These are phyloP conservation scores for Mycetomoellerius zeteki DNA, from an alignment of 1,140 invertebrate species.

Conservation along the genomic window DNA sequence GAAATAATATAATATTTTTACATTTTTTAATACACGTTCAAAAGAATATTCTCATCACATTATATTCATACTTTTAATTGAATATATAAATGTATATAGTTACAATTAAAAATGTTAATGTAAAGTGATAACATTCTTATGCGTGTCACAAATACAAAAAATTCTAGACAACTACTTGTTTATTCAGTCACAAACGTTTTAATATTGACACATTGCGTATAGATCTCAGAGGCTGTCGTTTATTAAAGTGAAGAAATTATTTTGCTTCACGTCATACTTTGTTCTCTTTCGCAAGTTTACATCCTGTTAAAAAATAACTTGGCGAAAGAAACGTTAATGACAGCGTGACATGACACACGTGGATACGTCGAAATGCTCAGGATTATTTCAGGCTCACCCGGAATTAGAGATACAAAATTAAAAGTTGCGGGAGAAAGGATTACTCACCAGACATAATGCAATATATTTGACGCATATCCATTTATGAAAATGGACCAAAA, in stretches of 20 bases:
- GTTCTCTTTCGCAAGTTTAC: slow-evolving; percentile 21
- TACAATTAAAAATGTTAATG: not conserved
- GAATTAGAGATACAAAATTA: slow-evolving; percentile 46
- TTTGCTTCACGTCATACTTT: not conserved
- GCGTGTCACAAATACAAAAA: not conserved
- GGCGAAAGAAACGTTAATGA: slow-evolving; percentile 27
- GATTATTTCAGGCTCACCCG: not conserved
- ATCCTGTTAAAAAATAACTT: slow-evolving; percentile 24
- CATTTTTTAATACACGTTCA: not conserved
- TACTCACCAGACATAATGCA: slow-evolving; percentile 10
- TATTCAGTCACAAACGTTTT: not conserved
- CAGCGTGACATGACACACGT: slow-evolving; percentile 1
- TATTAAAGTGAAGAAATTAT: not conserved
- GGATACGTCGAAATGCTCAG: not conserved
- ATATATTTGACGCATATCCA: slow-evolving; percentile 3
- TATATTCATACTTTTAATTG: not conserved
- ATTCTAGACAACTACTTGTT: not conserved
- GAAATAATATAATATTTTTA: not conserved
- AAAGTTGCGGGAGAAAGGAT: slow-evolving; percentile 50
- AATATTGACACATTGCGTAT: not conserved
- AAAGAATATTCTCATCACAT: not conserved
- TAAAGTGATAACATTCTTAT: not conserved
- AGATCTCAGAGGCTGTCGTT: not conserved
- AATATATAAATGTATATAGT: not conserved
- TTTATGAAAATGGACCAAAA: not conserved